Evolutionary conservation across 2,888 invertebrate genomes (phyloP).

Genomic region (Diplazon laetatorius): DNA sequence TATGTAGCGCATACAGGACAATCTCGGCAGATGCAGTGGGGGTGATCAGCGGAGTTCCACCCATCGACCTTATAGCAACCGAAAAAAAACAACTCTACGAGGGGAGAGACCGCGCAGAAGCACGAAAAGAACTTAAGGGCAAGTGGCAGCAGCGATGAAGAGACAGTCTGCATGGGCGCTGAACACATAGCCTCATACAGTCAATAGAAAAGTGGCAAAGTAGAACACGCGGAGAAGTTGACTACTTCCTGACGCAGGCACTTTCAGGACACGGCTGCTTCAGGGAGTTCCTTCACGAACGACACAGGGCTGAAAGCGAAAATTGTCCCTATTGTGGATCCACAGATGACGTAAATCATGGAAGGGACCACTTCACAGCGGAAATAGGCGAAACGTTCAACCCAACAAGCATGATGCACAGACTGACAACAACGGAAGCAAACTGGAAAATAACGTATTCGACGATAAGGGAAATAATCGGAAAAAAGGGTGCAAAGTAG

Average conservation of each 20-base stretch:
- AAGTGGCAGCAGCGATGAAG: not conserved
- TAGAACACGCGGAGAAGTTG: slow-evolving; percentile 19
- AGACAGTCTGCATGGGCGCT: not conserved
- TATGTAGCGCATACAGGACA: not conserved
- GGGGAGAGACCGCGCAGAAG: not conserved
- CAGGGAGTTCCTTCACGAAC: slow-evolving; percentile 56
- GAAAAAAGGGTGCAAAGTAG: too few relatives aligned
- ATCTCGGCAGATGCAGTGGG: too few relatives aligned
- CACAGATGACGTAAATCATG: slow-evolving; percentile 1
- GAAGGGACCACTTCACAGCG: not conserved
- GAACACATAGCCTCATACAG: too few relatives aligned
- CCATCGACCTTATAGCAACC: not conserved
- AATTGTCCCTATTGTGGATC: slow-evolving; percentile 7
- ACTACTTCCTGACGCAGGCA: slow-evolving; percentile 25
- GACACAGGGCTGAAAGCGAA: slow-evolving; percentile 57
- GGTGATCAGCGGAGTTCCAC: too few relatives aligned
- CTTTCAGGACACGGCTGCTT: slow-evolving; percentile 40
- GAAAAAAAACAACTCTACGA: not conserved
- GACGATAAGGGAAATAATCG: slow-evolving; percentile 6
- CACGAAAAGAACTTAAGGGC: not conserved
- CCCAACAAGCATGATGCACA: slow-evolving; percentile 6
- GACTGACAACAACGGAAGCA: slow-evolving; percentile 9
- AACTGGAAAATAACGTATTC: not conserved
- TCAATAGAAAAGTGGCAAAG: too few relatives aligned
- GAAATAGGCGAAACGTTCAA: not conserved